phyloP scores from a whole-genome alignment of 2,113 vertebrate genomes.

The Coptodon rendalli region DNA sequence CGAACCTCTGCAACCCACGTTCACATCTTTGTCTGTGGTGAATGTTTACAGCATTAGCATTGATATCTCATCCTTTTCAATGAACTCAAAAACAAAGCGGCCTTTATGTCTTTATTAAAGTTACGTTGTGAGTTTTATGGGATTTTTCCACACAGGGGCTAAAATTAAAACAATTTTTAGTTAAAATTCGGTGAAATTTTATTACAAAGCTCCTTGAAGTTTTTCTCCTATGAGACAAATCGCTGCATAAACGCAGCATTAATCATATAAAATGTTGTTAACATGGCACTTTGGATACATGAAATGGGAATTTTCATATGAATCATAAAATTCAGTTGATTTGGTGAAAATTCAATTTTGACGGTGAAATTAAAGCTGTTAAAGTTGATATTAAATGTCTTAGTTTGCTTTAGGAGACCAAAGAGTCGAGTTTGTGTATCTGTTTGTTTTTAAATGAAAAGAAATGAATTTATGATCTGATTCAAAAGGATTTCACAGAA shows the following conservation, averaged over 20 bases:
- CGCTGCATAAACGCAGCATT: neutral
- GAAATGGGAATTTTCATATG: neutral
- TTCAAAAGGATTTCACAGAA: neutral
- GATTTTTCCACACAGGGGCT: neutral
- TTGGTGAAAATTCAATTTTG: neutral
- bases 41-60: neutral
- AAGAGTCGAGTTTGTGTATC: constrained; percentile 72
- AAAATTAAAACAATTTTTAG: neutral
- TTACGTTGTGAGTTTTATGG: neutral
- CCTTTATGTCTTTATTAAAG: neutral
- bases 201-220: neutral
- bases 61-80: neutral
- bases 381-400: neutral
- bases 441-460: constrained; percentile 33
- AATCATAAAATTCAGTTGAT: neutral
- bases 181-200: neutral
- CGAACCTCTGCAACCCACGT: neutral
- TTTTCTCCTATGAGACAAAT: neutral
- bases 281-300: neutral
- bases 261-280: neutral
- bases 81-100: neutral
- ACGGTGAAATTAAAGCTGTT: neutral
- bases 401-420: constrained; percentile 78
- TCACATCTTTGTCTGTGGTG: neutral
- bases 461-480: neutral